These are phyloP conservation scores for Nowickia ferox DNA, from an alignment of 2,888 invertebrate species.

Conservation along the genomic window DNA sequence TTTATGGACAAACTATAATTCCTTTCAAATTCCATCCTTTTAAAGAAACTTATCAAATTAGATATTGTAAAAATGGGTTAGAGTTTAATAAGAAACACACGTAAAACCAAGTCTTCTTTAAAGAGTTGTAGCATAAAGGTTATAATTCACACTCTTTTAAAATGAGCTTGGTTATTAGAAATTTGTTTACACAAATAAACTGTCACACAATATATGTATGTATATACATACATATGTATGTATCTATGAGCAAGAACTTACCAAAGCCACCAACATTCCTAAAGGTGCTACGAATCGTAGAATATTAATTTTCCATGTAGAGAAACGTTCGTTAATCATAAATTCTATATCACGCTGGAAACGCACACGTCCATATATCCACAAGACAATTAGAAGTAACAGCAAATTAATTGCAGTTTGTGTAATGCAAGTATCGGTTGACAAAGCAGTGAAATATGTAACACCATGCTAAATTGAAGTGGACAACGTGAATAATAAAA, in stretches of 20 bases:
- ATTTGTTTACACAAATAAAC: background rate
- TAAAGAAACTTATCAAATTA: background rate
- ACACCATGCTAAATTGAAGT: conserved; percentile 75
- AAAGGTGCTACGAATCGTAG: conserved; percentile 80
- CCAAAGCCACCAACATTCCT: conserved; percentile 75
- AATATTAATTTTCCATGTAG: conserved; percentile 82
- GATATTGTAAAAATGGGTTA: background rate
- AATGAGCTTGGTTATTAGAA: background rate
- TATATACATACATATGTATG: no score
- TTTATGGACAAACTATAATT: no score
- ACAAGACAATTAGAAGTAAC: conserved; percentile 91
- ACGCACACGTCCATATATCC: conserved; percentile 90
- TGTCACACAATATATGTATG: background rate
- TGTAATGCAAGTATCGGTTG: conserved; percentile 74
- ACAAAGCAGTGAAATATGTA: conserved; percentile 73
- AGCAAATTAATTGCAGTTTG: conserved; percentile 83
- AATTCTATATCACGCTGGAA: conserved; percentile 88
- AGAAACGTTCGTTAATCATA: conserved; percentile 88
- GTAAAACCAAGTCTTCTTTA: background rate
- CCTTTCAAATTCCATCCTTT: no score
- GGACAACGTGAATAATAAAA: background rate
- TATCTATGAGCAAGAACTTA: conserved; percentile 64
- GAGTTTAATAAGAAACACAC: background rate
- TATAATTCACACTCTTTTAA: background rate
- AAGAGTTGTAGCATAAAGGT: background rate